Evolutionary conservation across 2,888 invertebrate genomes (phyloP), one percentile per base, ranked within the genome.

Genomic region (Pinctada fucata): DNA sequence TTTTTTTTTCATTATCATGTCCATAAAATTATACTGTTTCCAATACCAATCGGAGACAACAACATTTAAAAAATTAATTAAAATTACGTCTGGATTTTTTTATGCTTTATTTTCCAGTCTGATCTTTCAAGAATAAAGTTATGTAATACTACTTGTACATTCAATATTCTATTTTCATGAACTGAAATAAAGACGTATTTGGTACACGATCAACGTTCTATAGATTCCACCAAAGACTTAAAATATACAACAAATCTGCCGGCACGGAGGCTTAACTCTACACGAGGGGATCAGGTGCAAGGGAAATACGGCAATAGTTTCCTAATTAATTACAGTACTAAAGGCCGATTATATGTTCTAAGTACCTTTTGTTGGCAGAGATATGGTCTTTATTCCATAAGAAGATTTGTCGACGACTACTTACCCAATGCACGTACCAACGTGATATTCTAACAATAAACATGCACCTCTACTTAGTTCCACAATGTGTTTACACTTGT

Each of bases 261-360:
- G 8, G 13, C 13, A 58, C 6, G 58, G 58, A 13, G 58, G 58
- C 58, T 58, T 58, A 58, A 58, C 58, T 13, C 58, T 6, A 58
- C 13, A 6, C 6, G 58, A 58, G 6, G 58, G 58, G 50, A 72
- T 72, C 72, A 72, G 72, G 72, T 72, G 72, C 45, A 16, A 52
- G 52, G 16, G 58, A 51, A 50, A 58, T 58, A 52, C 58, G n/a
- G 52, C 50, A 47, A 72, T 72, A 58, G 52, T 72, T 72, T 52
- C 52, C 72, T 72, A 72, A 72, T 72, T 72, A 72, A 72, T 72
- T 72, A 72, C 72, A 51, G 10, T 52, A 47, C 8, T 58, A 58
- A 10, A 58, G 58, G 58, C 8, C 58, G 58, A 58, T 58, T 58
- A 58, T 13, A 58, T 13, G 31, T 31, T 31, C 58, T 13, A 10